Evolutionary conservation across 2,888 invertebrate genomes (phyloP), one percentile per base, ranked within the genome.

Genomic region (Cantharis nigra): DNA sequence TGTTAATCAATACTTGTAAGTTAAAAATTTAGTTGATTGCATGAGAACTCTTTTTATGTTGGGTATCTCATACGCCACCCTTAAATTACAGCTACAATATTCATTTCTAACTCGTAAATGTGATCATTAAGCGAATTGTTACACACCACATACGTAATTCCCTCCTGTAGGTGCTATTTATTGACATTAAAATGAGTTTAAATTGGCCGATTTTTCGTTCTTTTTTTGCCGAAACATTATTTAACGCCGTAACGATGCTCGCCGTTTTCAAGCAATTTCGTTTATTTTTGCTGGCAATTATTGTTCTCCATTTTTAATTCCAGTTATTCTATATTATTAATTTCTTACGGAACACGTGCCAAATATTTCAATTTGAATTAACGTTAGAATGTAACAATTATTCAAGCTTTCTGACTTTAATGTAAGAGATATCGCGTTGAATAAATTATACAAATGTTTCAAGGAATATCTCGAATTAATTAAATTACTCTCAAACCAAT

Each of bases 1-100:
- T 81, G 79, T 82, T 81, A 79, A 70, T 79, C 73, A 77, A 79
- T 77, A 80, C 83, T 85, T 82, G 84, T 84, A 81, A 82, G 81
- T 83, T 83, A 80, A 81, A 74, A 75, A 73, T 78, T 74, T 71
- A 78, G 69, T 78, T 76, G 74, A 76, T 70, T 76, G 78, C 78
- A 78, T 78, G 78, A 70, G 72, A 74, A 67, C 75, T 78, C 75
- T 75, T 78, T 78, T 23, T 23, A 72, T 75, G 72, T 78, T 75
- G 70, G 69, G 75, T 78, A 72, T 72, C 72, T 72, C 75, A 75
- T 72, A 70, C 64, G 75, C 69, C 71, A 78, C 63, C 72, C 78
- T 75, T 71, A 23, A 64, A 75, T 26, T 67, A 67, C 75, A 30
- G 70, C 65, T 78, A 71, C 72, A 78, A 69, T 73, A 75, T 78